These are phyloP conservation scores for Cheilosia urbana DNA, from an alignment of 2,888 invertebrate genomes.

Conservation along the genomic window DNA sequence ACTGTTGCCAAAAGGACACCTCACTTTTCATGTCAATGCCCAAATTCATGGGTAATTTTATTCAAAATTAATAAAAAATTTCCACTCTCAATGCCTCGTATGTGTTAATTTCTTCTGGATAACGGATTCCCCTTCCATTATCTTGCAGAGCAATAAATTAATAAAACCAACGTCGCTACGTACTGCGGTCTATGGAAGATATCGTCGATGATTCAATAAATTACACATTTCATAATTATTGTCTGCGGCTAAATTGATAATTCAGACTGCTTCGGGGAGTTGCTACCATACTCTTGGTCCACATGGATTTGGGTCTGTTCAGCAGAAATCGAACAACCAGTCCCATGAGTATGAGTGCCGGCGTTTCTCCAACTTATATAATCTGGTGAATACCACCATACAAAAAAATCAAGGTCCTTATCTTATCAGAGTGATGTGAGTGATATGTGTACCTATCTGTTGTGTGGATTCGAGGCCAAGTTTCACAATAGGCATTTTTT, in stretches of 20 bases:
- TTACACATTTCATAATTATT: conserved; percentile 13
- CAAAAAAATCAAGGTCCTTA: background rate
- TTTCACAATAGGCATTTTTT: too few species aligned
- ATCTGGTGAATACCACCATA: background rate
- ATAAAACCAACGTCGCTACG: background rate
- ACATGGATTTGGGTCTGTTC: conserved; percentile 4
- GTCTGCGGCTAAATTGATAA: conserved; percentile 10
- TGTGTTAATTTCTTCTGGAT: background rate
- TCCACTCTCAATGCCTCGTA: background rate
- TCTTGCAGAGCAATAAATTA: conserved; percentile 10
- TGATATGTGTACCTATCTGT: background rate
- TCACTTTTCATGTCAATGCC: too few species aligned
- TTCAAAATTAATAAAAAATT: too few species aligned
- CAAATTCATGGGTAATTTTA: too few species aligned
- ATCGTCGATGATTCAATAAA: conserved; percentile 13
- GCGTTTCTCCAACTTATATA: background rate
- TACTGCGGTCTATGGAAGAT: background rate
- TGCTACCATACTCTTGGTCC: background rate
- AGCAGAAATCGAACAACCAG: background rate
- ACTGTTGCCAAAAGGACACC: too few species aligned
- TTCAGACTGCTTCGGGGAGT: background rate
- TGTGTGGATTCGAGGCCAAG: background rate
- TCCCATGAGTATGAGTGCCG: background rate
- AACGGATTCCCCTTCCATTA: background rate
- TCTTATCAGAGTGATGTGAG: conserved; percentile 2